Conservation (phyloP, 2,797 vertebrate species). For the Pangasius djambal region DNA sequence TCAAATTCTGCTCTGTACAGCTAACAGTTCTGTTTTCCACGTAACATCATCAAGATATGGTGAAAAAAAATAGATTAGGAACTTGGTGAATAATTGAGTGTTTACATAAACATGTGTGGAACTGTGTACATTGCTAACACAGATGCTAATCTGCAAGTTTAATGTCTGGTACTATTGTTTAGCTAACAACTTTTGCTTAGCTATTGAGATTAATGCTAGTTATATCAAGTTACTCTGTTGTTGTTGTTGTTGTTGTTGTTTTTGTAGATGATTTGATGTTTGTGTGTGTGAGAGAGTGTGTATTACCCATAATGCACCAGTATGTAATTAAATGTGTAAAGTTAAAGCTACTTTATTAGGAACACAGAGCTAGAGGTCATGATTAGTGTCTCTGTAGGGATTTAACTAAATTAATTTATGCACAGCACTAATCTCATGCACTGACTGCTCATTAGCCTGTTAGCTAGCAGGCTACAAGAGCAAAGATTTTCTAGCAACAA, state of each 20-base stretch:
- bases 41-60: neutral
- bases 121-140: neutral
- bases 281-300: neutral
- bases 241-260: neutral
- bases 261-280: neutral
- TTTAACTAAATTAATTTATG: neutral
- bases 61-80: neutral
- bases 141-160: neutral
- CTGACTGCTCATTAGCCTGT: neutral
- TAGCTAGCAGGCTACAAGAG: neutral
- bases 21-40: neutral
- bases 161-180: neutral
- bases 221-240: neutral
- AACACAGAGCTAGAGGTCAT: neutral
- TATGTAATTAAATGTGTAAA: neutral
- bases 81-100: neutral
- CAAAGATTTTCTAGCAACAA: neutral
- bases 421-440: neutral
- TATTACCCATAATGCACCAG: neutral
- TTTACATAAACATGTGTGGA: neutral
- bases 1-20: neutral
- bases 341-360: neutral
- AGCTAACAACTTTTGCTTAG: neutral
- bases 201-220: neutral
- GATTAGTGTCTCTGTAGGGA: neutral